Evolutionary conservation across 2,888 invertebrate species (phyloP), one percentile per base, ranked within the genome.

Genomic region (Lasius platythorax): DNA sequence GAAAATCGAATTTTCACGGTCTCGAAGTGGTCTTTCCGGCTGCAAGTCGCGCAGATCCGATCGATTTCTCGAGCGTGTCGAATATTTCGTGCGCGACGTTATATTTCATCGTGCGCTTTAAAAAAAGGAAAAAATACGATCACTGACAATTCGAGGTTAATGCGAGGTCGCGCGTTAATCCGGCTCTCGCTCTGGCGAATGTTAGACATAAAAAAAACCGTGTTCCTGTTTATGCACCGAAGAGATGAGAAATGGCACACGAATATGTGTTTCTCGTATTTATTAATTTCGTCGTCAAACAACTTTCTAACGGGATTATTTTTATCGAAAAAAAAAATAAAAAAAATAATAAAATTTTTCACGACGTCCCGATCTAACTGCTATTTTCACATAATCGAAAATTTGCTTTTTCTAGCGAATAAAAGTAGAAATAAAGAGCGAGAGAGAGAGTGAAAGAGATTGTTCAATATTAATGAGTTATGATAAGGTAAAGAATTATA

Each of bases 1-100:
- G 72, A 30, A 79, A 94, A 96, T 96, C 95, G 95, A 64, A 95
- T 93, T 87, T 95, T 95, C 15, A 95, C 73, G 95, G 58, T 56
- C 53, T n/a, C 73, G 33, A 53, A 46, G 33, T 23, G n/a, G 74
- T 30, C 56, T 79, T 73, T 79, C 43, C 79, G n/a, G 8, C 58
- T 33, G 74, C 56, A 72, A 78, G 58, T 43, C 56, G 73, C 56
- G 73, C 56, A n/a, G 3, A 61, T 79, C 79, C 56, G 33, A 79
- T 43, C 79, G 79, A 43, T 73, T 73, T 58, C 43, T 43, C 79
- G 33, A 61, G 73, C 79, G 74, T 73, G 43, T 73, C 58, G 33
- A 73, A 61, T 58, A 79, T 46, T 68, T 79, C 58, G 73, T 56
- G 37, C 76, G 40, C 40, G 50, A 8, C 28, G n/a, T 78, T 68